Evolutionary conservation across 2,888 invertebrate species (phyloP).

Genomic region (Bellardia bayeri): DNA sequence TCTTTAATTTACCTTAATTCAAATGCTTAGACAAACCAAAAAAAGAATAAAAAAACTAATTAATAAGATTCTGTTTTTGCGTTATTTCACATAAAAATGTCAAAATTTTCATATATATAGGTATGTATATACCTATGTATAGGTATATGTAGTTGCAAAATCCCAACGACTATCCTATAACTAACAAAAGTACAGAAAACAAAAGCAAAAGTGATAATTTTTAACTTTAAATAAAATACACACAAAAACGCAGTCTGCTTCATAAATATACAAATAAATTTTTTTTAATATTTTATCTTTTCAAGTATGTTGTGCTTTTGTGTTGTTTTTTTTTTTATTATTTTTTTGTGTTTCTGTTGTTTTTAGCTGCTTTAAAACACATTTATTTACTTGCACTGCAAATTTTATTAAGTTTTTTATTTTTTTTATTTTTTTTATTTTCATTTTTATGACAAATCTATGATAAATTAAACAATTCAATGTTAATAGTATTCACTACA

Average conservation of each 20-base stretch:
- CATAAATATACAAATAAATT: background rate
- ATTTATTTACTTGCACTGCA: slow-evolving; percentile 21
- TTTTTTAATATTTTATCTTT: slow-evolving; percentile 21
- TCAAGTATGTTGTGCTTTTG: slow-evolving; percentile 35
- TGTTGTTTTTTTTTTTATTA: background rate
- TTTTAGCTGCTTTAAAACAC: slow-evolving; percentile 13
- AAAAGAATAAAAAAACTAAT: background rate
- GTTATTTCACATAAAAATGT: background rate
- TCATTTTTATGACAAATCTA: slow-evolving; percentile 63
- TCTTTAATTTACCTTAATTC: slow-evolving; percentile 13
- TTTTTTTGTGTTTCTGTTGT: slow-evolving; percentile 13
- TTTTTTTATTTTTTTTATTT: slow-evolving; percentile 13
- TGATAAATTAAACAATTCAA: slow-evolving; percentile 71
- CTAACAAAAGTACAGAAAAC: background rate
- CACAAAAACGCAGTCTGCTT: background rate
- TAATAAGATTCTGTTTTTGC: background rate
- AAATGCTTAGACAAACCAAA: background rate
- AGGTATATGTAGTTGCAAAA: slow-evolving; percentile 26
- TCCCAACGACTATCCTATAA: background rate
- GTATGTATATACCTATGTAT: no score
- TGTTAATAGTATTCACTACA: slow-evolving; percentile 58
- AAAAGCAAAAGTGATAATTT: slow-evolving; percentile 17
- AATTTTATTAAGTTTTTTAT: slow-evolving; percentile 8
- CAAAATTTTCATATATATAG: background rate
- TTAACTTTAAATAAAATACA: background rate